Conservation (phyloP, 92 coral and sea anemone species). For the Umimayanthus chanpuru region DNA sequence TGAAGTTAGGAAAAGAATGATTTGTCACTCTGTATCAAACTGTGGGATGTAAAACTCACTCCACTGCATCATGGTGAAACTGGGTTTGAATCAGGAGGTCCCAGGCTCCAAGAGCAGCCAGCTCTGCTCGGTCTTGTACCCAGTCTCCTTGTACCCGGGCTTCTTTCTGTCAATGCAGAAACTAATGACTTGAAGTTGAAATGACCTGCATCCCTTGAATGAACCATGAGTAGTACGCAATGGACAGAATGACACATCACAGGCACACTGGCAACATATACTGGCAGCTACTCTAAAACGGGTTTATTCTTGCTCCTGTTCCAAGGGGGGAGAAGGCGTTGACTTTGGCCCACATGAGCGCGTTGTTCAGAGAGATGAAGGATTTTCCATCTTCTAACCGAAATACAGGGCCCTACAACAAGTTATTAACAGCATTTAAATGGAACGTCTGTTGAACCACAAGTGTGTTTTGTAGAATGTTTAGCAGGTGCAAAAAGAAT, state of each 20-base stretch:
- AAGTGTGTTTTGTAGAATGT: background rate
- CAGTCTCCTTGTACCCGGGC: background rate
- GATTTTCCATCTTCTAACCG: constrained; percentile 91
- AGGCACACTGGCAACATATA: background rate
- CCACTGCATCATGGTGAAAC: no score
- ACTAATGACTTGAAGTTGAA: background rate
- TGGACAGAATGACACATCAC: background rate
- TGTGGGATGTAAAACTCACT: no score
- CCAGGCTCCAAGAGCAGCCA: no score
- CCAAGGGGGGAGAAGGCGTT: constrained; percentile 93
- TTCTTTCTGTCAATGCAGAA: background rate
- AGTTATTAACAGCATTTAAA: background rate
- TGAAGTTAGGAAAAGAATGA: no score
- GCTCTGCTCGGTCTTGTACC: no score
- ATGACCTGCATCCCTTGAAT: background rate
- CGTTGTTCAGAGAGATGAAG: constrained; percentile 86
- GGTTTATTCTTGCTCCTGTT: constrained; percentile 86
- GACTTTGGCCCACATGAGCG: constrained; percentile 99
- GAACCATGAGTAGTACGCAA: background rate
- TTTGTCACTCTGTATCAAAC: no score
- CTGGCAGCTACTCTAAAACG: constrained; percentile 55
- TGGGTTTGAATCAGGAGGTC: no score
- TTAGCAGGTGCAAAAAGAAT: background rate
- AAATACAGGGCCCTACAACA: constrained; percentile 81
- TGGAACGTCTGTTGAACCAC: background rate